Percentiles rank a stretch among this genome's conserved stretches.
Conservation (phyloP, 2,113 vertebrate genomes). For the Myotis brandtii region DNA sequence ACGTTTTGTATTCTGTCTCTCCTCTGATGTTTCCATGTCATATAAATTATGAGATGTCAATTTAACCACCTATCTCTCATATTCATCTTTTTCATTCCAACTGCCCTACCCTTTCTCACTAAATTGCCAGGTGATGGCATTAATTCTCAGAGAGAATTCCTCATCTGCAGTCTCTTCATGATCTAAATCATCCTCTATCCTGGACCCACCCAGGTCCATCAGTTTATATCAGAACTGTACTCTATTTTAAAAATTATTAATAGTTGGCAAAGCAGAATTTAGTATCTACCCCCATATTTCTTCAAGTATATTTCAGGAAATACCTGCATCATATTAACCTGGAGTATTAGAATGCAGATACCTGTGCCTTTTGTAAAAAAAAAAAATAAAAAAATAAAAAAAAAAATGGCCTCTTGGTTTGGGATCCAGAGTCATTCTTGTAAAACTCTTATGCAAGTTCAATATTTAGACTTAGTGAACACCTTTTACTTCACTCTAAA, state of each 20-base stretch:
- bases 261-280: neutral
- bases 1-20: neutral
- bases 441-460: neutral
- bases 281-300: neutral
- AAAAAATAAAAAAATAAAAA: neutral
- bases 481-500: neutral
- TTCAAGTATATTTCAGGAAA: neutral
- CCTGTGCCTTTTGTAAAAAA: neutral
- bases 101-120: neutral
- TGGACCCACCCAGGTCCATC: neutral
- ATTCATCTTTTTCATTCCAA: conserved; percentile 20
- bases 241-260: neutral
- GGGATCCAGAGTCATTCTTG: neutral
- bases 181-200: neutral
- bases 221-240: neutral
- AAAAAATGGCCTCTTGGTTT: neutral
- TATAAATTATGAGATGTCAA: neutral
- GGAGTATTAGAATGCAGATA: neutral
- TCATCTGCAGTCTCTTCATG: neutral
- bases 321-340: neutral
- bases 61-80: neutral
- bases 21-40: neutral
- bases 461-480: neutral
- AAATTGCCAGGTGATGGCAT: neutral
- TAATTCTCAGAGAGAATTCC: neutral